Evolutionary conservation across 2,113 vertebrate species (phyloP).

Genomic region (Planiliza haematocheilus): DNA sequence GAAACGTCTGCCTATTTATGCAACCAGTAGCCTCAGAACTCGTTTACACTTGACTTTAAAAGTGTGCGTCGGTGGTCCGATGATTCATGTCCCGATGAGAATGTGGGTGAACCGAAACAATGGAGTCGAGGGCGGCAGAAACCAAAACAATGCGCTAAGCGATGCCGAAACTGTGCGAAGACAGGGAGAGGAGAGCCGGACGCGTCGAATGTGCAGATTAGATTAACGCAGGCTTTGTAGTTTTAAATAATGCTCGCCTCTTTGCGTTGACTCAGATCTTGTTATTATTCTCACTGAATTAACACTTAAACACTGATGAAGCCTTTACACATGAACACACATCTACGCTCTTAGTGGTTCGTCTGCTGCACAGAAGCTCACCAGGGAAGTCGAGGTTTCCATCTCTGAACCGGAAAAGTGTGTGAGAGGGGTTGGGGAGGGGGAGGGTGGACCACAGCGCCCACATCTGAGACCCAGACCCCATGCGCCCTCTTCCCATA

Average conservation of each 20-base stretch:
- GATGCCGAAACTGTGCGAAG: not conserved
- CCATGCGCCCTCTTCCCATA: slow-evolving; percentile 57
- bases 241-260: not conserved
- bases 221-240: not conserved
- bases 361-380: slow-evolving; percentile 68
- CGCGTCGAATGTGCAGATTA: not conserved
- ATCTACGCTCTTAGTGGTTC: slow-evolving; percentile 39
- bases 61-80: too few species aligned
- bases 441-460: slow-evolving; percentile 53
- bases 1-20: too few species aligned
- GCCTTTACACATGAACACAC: too few species aligned
- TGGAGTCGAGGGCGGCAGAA: not conserved
- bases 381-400: slow-evolving; percentile 55
- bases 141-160: not conserved
- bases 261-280: not conserved
- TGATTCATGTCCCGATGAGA: not conserved
- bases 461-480: slow-evolving; percentile 80
- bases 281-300: not conserved
- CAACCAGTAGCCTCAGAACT: too few species aligned
- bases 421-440: not conserved
- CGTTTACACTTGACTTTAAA: too few species aligned
- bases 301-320: too few species aligned
- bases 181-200: not conserved
- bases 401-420: slow-evolving; percentile 60
- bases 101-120: not conserved